Evolutionary conservation across 2,888 invertebrate genomes (phyloP).

Genomic region (Marronus borbonicus): DNA sequence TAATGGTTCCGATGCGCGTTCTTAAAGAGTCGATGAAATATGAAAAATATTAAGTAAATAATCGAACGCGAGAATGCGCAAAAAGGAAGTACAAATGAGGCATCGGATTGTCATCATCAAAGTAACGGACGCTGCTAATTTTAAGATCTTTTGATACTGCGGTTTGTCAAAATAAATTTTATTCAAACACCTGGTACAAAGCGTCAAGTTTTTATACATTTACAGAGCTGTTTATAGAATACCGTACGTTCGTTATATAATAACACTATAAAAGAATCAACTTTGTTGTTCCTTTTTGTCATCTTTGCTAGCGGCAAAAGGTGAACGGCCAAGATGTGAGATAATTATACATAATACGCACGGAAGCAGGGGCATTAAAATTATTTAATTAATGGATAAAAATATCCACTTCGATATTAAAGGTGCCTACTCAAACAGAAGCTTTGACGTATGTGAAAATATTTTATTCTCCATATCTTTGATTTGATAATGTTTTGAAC

Average conservation of each 20-base stretch:
- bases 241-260: conserved; percentile 23
- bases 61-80: conserved; percentile 28
- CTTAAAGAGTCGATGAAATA: conserved; percentile 39
- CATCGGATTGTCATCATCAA: conserved; percentile 49
- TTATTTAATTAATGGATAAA: too few species aligned
- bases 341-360: not conserved
- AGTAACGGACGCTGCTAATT: conserved; percentile 46
- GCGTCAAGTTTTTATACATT: not conserved
- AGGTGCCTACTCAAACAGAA: too few species aligned
- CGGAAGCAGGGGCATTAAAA: not conserved
- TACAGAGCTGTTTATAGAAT: conserved; percentile 10
- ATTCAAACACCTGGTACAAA: conserved; percentile 30
- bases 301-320: not conserved
- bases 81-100: conserved; percentile 50
- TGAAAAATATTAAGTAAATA: conserved; percentile 47
- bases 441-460: too few species aligned
- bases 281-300: conserved; percentile 8
- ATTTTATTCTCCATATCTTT: too few species aligned
- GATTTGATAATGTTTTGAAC: too few species aligned
- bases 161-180: conserved; percentile 25
- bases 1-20: conserved; percentile 30
- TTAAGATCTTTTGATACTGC: conserved; percentile 46
- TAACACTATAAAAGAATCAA: conserved; percentile 9
- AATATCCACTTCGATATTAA: too few species aligned
- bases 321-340: conserved; percentile 15